A percentile compares a stretch with the other conserved stretches of the same genome.
These are phyloP conservation scores for Phyllotreta striolata DNA, from an alignment of 2,888 invertebrate species.

Conservation along the genomic window DNA sequence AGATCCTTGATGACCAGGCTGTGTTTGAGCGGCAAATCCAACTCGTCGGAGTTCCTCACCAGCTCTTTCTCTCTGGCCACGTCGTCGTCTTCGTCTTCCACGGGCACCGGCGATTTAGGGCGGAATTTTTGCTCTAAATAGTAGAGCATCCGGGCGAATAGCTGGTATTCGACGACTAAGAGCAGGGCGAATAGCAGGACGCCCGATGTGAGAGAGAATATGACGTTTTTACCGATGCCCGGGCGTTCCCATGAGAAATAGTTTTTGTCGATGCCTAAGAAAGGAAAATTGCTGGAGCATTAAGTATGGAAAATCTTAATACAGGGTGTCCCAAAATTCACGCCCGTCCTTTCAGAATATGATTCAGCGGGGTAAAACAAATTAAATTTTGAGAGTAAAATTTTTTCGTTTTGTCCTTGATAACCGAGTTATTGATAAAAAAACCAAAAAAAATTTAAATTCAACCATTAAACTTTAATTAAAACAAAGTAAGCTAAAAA, in stretches of 20 bases:
- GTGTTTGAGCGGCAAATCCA: conserved; percentile 54
- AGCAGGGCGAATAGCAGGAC: conserved; percentile 68
- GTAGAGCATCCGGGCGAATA: conserved; percentile 63
- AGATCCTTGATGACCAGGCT: conserved; percentile 71
- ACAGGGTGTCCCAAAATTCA: too few species aligned
- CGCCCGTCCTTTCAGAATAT: too few species aligned
- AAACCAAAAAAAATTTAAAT: too few species aligned
- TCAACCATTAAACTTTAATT: too few species aligned
- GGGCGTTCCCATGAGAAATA: conserved; percentile 73
- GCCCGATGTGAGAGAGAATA: conserved; percentile 67
- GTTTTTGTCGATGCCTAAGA: conserved; percentile 47
- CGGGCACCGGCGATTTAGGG: conserved; percentile 45
- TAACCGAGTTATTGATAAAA: too few species aligned
- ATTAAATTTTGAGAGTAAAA: too few species aligned
- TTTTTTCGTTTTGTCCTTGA: too few species aligned
- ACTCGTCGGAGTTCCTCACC: conserved; percentile 58
- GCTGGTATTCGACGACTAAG: conserved; percentile 70
- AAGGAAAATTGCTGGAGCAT: too few species aligned
- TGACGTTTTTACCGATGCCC: conserved; percentile 74
- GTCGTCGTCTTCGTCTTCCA: conserved; percentile 61
- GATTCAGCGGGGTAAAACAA: too few species aligned
- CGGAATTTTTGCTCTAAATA: conserved; percentile 41
- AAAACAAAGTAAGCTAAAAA: too few species aligned
- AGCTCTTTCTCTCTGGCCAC: conserved; percentile 66
- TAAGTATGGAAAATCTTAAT: too few species aligned